Percentiles rank a stretch among this genome's conserved stretches.
phyloP scores from a whole-genome alignment of 2,113 vertebrate genomes.

The Elaphurus davidianus region DNA sequence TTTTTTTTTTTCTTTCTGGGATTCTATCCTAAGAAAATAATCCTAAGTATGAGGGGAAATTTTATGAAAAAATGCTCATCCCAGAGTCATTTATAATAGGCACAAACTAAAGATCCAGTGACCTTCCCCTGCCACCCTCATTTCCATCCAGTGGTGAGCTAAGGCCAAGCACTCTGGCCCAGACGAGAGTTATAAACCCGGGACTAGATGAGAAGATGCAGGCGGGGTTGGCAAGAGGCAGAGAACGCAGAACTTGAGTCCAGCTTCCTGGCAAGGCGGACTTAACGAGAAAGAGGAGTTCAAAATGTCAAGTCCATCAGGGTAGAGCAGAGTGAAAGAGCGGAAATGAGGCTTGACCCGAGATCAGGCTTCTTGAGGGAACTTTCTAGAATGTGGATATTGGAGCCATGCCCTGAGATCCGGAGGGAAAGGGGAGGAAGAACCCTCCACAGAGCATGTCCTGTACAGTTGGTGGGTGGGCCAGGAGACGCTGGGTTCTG shows the following conservation, averaged over 20 bases:
- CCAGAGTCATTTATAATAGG: slow-evolving; percentile 14
- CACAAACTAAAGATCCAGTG: neutral
- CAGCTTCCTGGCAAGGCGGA: slow-evolving; percentile 39
- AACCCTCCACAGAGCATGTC: neutral
- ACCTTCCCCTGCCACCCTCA: neutral
- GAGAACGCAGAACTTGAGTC: neutral
- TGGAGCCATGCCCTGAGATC: slow-evolving; percentile 44
- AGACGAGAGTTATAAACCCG: neutral
- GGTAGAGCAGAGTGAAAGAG: slow-evolving; percentile 20
- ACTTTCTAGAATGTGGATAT: slow-evolving; percentile 52
- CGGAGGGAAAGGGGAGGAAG: neutral
- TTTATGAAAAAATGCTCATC: neutral
- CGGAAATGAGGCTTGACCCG: slow-evolving; percentile 49
- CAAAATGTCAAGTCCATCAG: slow-evolving; percentile 36
- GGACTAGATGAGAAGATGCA: neutral
- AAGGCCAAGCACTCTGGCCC: neutral
- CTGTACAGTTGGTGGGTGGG: neutral
- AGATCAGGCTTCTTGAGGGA: slow-evolving; percentile 17
- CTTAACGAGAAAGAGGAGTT: slow-evolving; percentile 16
- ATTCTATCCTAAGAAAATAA: slow-evolving; percentile 52
- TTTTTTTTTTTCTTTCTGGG: neutral
- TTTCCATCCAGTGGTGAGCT: neutral
- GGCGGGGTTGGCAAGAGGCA: neutral
- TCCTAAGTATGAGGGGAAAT: neutral
- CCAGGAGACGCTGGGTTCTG: neutral